Evolutionary conservation across 2,797 vertebrate species (phyloP).

Genomic region (Platyrinchus mystaceus): DNA sequence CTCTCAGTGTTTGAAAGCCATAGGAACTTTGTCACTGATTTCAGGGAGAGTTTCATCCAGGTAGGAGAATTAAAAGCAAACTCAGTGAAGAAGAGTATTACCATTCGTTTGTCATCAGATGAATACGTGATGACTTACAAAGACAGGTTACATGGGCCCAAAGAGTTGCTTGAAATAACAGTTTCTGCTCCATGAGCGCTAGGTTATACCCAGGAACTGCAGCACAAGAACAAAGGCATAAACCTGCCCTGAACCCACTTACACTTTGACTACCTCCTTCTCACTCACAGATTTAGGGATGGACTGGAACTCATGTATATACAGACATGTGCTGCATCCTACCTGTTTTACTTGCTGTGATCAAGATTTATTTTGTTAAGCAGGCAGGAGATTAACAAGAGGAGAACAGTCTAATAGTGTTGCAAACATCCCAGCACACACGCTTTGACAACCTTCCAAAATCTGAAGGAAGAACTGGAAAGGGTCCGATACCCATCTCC

Average conservation of each 20-base stretch:
- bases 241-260: neutral
- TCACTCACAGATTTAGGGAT: neutral
- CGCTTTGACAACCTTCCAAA: neutral
- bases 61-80: neutral
- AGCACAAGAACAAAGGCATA: neutral
- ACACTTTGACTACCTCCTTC: neutral
- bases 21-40: neutral
- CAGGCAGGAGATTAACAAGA: neutral
- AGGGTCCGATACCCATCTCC: rapidly evolving
- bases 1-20: neutral
- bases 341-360: neutral
- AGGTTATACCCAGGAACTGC: neutral
- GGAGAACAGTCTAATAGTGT: neutral
- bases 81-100: neutral
- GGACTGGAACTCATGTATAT: neutral
- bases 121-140: neutral
- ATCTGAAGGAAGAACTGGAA: neutral
- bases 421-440: neutral
- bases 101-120: neutral
- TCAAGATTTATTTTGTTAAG: neutral
- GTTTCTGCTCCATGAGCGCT: neutral
- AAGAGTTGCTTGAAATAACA: neutral
- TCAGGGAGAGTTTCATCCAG: neutral
- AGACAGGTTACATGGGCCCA: neutral
- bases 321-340: neutral